Conservation (phyloP, 2,797 vertebrate species). For the Megaceryle alcyon region DNA sequence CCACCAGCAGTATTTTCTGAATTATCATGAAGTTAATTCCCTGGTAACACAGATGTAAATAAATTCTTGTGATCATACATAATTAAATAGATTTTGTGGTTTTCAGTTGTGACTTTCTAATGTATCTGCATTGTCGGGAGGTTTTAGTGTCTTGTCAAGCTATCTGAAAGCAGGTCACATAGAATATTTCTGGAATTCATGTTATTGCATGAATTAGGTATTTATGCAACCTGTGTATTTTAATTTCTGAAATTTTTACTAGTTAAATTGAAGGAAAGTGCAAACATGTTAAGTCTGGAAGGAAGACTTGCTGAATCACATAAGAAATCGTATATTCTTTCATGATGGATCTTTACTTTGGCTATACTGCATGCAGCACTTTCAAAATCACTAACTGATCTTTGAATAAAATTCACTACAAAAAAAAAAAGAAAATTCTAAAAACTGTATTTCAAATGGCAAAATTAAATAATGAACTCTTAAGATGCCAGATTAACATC, state of each 20-base stretch:
- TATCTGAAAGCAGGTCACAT: not conserved
- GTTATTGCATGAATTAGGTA: not conserved
- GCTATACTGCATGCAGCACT: not conserved
- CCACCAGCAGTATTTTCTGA: not conserved
- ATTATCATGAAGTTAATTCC: not conserved
- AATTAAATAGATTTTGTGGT: not conserved
- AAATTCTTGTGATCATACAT: not conserved
- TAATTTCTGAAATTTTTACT: not conserved
- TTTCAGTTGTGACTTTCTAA: not conserved
- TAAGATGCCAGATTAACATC: not conserved
- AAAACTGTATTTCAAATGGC: not conserved
- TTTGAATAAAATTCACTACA: not conserved
- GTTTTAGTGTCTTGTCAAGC: not conserved
- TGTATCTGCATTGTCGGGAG: not conserved
- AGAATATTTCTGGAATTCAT: not conserved
- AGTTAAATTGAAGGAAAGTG: not conserved
- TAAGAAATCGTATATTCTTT: not conserved
- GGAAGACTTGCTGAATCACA: not conserved
- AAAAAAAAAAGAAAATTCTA: not conserved
- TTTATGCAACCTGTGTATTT: not conserved
- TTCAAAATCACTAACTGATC: not conserved
- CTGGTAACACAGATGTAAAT: not conserved
- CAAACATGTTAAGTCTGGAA: not conserved
- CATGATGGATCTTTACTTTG: not conserved
- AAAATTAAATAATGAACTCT: not conserved